phyloP scores from a whole-genome alignment of 1,140 invertebrate species.

The Drosophila elegans region DNA sequence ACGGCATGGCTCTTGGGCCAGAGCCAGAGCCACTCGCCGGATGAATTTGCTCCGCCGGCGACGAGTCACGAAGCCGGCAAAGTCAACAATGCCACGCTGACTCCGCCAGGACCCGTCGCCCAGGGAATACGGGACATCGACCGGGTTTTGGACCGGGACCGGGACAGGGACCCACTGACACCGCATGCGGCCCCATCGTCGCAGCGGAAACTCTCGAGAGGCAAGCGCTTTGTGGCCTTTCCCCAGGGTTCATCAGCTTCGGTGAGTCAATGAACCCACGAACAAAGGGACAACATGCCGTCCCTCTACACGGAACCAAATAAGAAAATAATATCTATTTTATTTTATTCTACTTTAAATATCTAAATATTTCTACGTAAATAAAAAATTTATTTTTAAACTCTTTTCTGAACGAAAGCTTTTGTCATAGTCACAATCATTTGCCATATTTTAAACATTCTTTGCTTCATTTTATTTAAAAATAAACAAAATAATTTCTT shows the following conservation, averaged over 20 bases:
- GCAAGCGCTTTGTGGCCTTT: conserved; percentile 84
- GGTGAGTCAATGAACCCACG: conserved; percentile 68
- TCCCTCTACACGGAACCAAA: conserved; percentile 3
- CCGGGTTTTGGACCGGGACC: conserved; percentile 10
- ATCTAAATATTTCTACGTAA: too few relatives aligned
- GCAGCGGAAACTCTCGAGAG: conserved; percentile 71
- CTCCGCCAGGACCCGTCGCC: conserved; percentile 38
- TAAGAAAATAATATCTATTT: neutral
- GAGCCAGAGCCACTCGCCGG: conserved; percentile 34
- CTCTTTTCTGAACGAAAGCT: too few relatives aligned
- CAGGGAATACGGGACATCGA: conserved; percentile 13
- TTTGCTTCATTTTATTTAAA: too few relatives aligned
- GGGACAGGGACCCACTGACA: conserved; percentile 32
- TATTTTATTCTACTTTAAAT: too few relatives aligned
- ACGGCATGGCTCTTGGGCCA: conserved; percentile 38
- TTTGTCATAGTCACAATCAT: too few relatives aligned
- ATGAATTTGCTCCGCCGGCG: conserved; percentile 35
- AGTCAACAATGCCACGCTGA: conserved; percentile 68
- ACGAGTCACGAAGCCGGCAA: conserved; percentile 41
- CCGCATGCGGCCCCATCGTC: conserved; percentile 58
- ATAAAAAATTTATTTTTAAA: too few relatives aligned
- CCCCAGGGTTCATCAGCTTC: conserved; percentile 84
- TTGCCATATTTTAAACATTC: too few relatives aligned
- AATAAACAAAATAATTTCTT: neutral
- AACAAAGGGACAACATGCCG: conserved; percentile 25